Percentiles rank a stretch among this genome's conserved stretches.
Evolutionary conservation across 2,797 vertebrate species (phyloP).

Genomic region (Mormyrus hasselquistii): DNA sequence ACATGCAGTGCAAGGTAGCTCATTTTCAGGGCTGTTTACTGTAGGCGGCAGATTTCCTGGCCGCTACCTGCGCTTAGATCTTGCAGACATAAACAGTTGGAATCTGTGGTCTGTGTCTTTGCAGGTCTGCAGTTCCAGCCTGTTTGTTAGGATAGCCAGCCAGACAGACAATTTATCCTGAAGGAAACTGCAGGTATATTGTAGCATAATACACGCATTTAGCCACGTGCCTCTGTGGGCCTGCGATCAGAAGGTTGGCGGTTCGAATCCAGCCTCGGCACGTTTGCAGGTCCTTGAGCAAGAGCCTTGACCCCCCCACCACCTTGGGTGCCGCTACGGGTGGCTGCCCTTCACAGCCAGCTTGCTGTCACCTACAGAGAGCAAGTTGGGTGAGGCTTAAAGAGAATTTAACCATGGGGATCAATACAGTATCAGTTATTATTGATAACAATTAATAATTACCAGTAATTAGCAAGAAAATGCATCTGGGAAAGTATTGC

Average conservation of each 20-base stretch:
- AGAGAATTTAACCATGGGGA: neutral
- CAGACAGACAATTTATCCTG: neutral
- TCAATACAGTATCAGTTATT: neutral
- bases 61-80: neutral
- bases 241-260: neutral
- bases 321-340: neutral
- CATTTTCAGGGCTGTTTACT: neutral
- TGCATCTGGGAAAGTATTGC: neutral
- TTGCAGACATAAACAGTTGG: neutral
- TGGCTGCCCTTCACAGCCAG: neutral
- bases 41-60: neutral
- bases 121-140: neutral
- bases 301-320: neutral
- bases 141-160: neutral
- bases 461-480: neutral
- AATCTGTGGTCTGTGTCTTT: neutral
- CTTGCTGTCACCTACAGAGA: neutral
- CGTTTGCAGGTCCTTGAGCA: neutral
- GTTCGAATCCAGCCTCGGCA: neutral
- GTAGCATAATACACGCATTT: neutral
- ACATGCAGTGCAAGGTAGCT: neutral
- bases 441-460: neutral
- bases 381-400: neutral
- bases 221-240: neutral
- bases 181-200: neutral